Conservation (phyloP, 1,140 invertebrate genomes). For the Bombus consobrinus region DNA sequence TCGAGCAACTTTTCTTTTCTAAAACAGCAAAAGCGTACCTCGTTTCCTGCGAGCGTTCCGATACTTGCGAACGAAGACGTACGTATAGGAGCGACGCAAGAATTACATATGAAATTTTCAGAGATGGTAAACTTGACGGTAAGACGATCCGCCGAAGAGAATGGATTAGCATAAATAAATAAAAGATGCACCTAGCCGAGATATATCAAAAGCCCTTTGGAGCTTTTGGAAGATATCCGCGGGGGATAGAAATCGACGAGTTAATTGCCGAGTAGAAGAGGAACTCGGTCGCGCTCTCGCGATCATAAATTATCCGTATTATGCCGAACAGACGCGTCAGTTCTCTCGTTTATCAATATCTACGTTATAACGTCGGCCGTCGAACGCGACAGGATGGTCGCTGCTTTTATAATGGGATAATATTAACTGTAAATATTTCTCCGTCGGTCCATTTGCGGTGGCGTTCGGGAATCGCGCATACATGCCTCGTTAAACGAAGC, state of each 20-base stretch:
- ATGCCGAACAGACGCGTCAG: slow-evolving; percentile 15
- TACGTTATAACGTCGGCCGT: slow-evolving; percentile 11
- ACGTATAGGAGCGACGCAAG: slow-evolving; percentile 37
- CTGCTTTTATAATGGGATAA: slow-evolving; percentile 52
- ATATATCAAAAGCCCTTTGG: not conserved
- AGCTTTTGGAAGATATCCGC: not conserved
- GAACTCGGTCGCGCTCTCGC: slow-evolving; percentile 19
- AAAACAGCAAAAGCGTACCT: not conserved
- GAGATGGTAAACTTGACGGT: slow-evolving; percentile 70
- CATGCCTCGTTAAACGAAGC: slow-evolving; percentile 8
- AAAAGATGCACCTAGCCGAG: slow-evolving; percentile 70
- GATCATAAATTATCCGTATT: slow-evolving; percentile 66
- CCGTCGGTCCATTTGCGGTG: slow-evolving; percentile 14
- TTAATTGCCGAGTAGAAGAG: slow-evolving; percentile 42
- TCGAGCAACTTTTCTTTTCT: not conserved
- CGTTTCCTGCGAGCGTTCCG: rapidly evolving
- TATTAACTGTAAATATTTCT: slow-evolving; percentile 52
- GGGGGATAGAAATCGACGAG: not conserved
- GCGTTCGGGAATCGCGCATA: slow-evolving; percentile 1
- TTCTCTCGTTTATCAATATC: slow-evolving; percentile 43
- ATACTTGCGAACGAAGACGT: not conserved
- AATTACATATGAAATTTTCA: slow-evolving; percentile 78
- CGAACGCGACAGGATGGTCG: slow-evolving; percentile 11
- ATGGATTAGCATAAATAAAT: slow-evolving; percentile 79
- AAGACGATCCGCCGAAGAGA: slow-evolving; percentile 57